Conservation (phyloP, 2,888 invertebrate species). For the Nomada ruficornis region DNA sequence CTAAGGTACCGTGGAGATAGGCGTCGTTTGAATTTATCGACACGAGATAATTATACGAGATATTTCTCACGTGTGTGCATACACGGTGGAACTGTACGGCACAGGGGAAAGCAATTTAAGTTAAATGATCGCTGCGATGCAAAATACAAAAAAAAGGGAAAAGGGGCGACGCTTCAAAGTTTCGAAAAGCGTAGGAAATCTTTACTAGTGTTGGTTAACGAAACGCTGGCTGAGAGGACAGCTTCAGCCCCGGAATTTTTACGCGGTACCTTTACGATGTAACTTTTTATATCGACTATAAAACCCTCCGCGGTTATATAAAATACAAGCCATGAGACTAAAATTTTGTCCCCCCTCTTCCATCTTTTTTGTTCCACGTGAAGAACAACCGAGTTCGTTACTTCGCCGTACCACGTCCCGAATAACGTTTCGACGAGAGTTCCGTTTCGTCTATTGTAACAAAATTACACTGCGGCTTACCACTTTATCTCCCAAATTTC, state of each 20-base stretch:
- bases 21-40: not conserved
- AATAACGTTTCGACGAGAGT: not conserved
- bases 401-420: not conserved
- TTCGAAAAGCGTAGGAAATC: conserved; percentile 21
- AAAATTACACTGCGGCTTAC: conserved; percentile 71
- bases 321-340: conserved; percentile 25
- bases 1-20: not conserved
- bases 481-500: conserved; percentile 81
- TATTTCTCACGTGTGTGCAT: not conserved
- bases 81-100: not conserved
- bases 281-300: conserved; percentile 58
- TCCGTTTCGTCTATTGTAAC: not conserved
- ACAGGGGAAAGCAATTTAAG: not conserved
- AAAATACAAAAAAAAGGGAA: not conserved
- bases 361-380: not conserved
- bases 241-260: conserved; percentile 31
- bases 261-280: conserved; percentile 38
- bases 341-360: not conserved
- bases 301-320: conserved; percentile 30
- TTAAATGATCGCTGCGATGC: not conserved
- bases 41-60: not conserved
- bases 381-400: not conserved
- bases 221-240: conserved; percentile 18
- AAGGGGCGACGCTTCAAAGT: conserved; percentile 2
- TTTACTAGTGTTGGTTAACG: conserved; percentile 41